These are phyloP conservation scores for Acleris laterana DNA, from an alignment of 2,888 invertebrate species.

Conservation along the genomic window DNA sequence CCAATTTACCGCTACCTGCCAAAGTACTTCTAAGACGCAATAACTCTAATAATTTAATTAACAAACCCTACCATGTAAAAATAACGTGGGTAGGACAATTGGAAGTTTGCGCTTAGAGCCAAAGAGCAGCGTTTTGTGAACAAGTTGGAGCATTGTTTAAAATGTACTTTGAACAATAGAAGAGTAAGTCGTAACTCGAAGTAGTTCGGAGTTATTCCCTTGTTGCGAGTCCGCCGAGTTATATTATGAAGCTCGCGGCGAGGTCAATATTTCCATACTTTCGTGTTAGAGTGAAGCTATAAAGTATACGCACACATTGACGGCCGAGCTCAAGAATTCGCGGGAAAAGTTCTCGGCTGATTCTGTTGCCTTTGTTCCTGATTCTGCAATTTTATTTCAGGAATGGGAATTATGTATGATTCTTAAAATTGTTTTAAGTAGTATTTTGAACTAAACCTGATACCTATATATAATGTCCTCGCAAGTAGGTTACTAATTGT, in stretches of 20 bases:
- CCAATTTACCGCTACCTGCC: slow-evolving; percentile 14
- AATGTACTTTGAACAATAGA: slow-evolving; percentile 27
- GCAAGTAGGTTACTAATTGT: no score
- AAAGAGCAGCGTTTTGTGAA: slow-evolving; percentile 13
- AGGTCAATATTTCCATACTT: slow-evolving; percentile 34
- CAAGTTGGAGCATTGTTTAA: slow-evolving; percentile 16
- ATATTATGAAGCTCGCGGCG: slow-evolving; percentile 3
- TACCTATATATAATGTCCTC: no score
- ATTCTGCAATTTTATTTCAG: neutral
- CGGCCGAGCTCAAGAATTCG: slow-evolving; percentile 15
- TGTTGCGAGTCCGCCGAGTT: slow-evolving; percentile 14
- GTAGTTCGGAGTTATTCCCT: slow-evolving; percentile 18
- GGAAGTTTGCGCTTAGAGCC: neutral
- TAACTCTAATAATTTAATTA: slow-evolving; percentile 19
- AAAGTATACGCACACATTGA: slow-evolving; percentile 12
- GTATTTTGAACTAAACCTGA: no score
- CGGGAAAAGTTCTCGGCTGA: slow-evolving; percentile 18
- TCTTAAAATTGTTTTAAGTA: no score
- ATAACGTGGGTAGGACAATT: neutral
- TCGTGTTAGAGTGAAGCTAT: slow-evolving; percentile 3
- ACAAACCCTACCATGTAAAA: neutral
- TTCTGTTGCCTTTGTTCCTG: slow-evolving; percentile 24
- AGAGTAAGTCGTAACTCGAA: slow-evolving; percentile 4
- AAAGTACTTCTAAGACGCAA: slow-evolving; percentile 12
- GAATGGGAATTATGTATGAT: no score